Evolutionary conservation across 2,797 vertebrate genomes (phyloP).

Genomic region (Pelodytes ibericus): DNA sequence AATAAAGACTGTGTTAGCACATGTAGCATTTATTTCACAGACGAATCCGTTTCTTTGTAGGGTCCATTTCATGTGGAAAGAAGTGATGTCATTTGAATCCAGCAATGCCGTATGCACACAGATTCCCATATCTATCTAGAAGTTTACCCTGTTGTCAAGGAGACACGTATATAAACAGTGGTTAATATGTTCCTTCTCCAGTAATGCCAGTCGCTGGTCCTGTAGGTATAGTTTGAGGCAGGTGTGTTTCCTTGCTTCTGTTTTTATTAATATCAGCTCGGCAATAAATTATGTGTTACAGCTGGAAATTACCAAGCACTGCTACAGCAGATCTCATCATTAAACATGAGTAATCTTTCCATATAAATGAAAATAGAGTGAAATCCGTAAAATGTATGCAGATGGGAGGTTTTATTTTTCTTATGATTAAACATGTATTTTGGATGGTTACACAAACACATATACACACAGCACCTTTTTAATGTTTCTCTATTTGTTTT

Average conservation of each 20-base stretch:
- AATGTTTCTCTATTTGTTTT: too few species aligned
- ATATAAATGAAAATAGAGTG: slow-evolving; percentile 50
- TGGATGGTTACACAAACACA: too few species aligned
- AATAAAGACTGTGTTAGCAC: neutral
- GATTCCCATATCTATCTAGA: slow-evolving; percentile 36
- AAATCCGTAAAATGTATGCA: slow-evolving; percentile 49
- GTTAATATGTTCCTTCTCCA: slow-evolving; percentile 36
- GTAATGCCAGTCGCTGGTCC: slow-evolving; percentile 35
- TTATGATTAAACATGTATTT: slow-evolving; percentile 26
- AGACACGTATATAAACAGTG: slow-evolving; percentile 59
- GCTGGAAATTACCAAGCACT: slow-evolving; percentile 54
- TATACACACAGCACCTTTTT: too few species aligned
- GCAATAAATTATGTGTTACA: slow-evolving; percentile 54
- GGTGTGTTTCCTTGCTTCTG: slow-evolving; percentile 48
- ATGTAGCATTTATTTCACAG: neutral
- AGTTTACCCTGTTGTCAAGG: slow-evolving; percentile 61
- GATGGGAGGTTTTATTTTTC: slow-evolving; percentile 52
- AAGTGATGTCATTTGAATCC: slow-evolving; percentile 38
- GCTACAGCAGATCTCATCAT: slow-evolving; percentile 54
- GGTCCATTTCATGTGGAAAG: slow-evolving; percentile 27
- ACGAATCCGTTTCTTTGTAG: neutral
- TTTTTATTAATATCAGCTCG: slow-evolving; percentile 55
- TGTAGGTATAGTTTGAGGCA: slow-evolving; percentile 51
- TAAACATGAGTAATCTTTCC: slow-evolving; percentile 55
- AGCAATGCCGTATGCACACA: slow-evolving; percentile 33